These are phyloP conservation scores for Hypocryptadius cinnamomeus DNA, from an alignment of 2,113 vertebrate genomes.

Conservation along the genomic window DNA sequence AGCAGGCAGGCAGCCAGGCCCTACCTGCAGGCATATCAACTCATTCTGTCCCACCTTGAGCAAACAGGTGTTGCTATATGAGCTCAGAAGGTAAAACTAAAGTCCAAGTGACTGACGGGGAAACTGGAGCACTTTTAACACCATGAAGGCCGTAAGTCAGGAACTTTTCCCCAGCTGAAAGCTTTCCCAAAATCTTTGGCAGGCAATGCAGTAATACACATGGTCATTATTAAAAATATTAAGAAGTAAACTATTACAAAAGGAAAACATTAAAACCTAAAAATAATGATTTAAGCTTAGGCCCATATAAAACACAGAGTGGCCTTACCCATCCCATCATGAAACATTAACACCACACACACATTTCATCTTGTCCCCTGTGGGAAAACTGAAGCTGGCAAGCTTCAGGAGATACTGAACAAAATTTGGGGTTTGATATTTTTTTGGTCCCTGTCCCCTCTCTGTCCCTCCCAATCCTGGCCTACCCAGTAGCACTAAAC, in stretches of 20 bases:
- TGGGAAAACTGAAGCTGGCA: not conserved
- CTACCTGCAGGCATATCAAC: slow-evolving; percentile 35
- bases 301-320: not conserved
- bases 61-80: slow-evolving; percentile 68
- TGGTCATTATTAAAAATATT: not conserved
- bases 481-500: not conserved
- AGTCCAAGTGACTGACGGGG: not conserved
- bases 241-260: not conserved
- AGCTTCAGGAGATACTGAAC: not conserved
- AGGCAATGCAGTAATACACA: fast-evolving
- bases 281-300: not conserved
- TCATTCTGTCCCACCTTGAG: slow-evolving; percentile 53
- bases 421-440: not conserved
- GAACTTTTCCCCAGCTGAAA: not conserved
- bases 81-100: slow-evolving; percentile 3
- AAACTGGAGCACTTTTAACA: not conserved
- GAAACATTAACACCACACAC: not conserved
- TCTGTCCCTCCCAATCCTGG: not conserved
- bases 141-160: not conserved
- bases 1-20: slow-evolving; percentile 27
- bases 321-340: not conserved
- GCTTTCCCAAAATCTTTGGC: not conserved
- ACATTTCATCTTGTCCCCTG: not conserved
- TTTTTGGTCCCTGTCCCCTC: not conserved
- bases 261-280: not conserved